Percentiles rank a stretch among this genome's conserved stretches.
phyloP scores from a whole-genome alignment of 2,888 invertebrate genomes.

The Choristoneura rosaceana region DNA sequence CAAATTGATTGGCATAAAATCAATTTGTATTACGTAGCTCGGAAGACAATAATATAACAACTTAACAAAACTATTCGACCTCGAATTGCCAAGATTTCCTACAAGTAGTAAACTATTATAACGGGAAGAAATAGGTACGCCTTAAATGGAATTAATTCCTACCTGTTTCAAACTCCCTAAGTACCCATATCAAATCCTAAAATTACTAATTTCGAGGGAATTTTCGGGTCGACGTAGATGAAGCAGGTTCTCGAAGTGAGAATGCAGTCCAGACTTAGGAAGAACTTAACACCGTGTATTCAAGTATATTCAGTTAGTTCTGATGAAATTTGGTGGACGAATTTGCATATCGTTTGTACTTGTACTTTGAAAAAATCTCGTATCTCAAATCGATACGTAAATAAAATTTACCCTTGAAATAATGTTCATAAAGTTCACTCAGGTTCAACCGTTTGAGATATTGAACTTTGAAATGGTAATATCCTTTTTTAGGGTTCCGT shows the following conservation, averaged over 20 bases:
- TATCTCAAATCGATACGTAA: too few relatives aligned
- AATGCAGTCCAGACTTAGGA: too few relatives aligned
- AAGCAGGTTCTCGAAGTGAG: background rate
- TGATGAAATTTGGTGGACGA: too few relatives aligned
- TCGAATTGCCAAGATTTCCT: background rate
- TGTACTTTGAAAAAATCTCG: too few relatives aligned
- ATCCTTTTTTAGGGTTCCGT: too few relatives aligned
- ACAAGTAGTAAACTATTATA: background rate
- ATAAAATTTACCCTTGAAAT: too few relatives aligned
- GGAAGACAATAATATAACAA: background rate
- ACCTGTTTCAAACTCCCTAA: background rate
- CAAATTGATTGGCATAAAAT: background rate
- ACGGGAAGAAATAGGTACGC: constrained; percentile 4
- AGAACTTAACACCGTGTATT: too few relatives aligned
- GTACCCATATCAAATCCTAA: background rate
- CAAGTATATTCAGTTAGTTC: too few relatives aligned
- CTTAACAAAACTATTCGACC: background rate
- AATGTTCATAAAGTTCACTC: too few relatives aligned
- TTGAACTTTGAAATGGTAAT: too few relatives aligned
- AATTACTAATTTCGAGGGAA: constrained; percentile 7
- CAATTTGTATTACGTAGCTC: background rate
- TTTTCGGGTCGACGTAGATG: background rate
- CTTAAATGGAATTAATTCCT: background rate
- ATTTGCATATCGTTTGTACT: too few relatives aligned
- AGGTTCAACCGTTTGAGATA: too few relatives aligned